Percentiles rank a stretch among this genome's conserved stretches.
Evolutionary conservation across 2,888 invertebrate genomes (phyloP).

Genomic region (Diarsia rubi): DNA sequence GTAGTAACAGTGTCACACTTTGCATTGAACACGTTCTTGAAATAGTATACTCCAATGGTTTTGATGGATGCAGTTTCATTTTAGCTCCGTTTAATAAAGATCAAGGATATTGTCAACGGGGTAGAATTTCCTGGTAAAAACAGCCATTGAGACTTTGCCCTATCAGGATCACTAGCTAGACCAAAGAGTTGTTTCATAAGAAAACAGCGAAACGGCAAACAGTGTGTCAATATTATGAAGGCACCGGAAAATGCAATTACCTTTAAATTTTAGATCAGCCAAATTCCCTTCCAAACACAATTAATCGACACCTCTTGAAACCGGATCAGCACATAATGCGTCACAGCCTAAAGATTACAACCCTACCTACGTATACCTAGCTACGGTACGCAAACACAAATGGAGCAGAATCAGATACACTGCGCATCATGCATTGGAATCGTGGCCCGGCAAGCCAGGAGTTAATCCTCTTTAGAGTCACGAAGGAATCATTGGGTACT

Average conservation of each 20-base stretch:
- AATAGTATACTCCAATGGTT: background rate
- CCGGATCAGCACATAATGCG: slow-evolving; percentile 21
- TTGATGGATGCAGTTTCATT: background rate
- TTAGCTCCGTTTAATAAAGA: background rate
- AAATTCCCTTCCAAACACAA: background rate
- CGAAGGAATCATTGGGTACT: slow-evolving; percentile 30
- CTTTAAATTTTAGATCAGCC: background rate
- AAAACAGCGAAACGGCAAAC: background rate
- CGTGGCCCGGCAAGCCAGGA: slow-evolving; percentile 14
- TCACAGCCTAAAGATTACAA: slow-evolving; percentile 34
- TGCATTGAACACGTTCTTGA: background rate
- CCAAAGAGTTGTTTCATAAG: background rate
- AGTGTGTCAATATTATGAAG: background rate
- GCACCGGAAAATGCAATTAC: background rate
- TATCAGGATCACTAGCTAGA: background rate
- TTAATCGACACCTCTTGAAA: slow-evolving; percentile 11
- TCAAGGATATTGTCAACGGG: rapidly evolving
- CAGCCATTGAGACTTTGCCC: background rate
- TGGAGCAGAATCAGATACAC: slow-evolving; percentile 43
- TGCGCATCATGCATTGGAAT: slow-evolving; percentile 38
- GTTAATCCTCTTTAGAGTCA: slow-evolving; percentile 49
- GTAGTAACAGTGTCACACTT: background rate
- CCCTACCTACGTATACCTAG: background rate
- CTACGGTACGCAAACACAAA: slow-evolving; percentile 39
- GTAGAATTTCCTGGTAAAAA: background rate